A percentile compares a stretch with the other conserved stretches of the same genome.
Conservation (phyloP, 2,888 invertebrate genomes). For the Drosophila engyochracea region DNA sequence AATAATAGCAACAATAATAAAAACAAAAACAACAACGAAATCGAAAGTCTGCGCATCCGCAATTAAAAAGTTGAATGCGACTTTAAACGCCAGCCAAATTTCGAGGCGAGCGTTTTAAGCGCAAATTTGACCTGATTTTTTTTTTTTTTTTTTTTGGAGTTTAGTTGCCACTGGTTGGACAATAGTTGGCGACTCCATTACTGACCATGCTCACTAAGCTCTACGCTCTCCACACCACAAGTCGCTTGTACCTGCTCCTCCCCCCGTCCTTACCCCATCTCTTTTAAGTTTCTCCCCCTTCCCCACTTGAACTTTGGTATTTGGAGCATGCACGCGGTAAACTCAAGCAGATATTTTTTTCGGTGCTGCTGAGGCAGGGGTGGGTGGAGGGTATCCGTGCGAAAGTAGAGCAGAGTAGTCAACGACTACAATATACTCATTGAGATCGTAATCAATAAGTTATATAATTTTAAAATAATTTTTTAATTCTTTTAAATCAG, state of each 20-base stretch:
- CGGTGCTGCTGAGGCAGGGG: not conserved
- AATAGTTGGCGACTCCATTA: constrained; percentile 36
- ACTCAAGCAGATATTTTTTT: constrained; percentile 23
- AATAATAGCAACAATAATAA: constrained; percentile 10
- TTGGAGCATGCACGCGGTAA: constrained; percentile 63
- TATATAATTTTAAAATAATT: not conserved
- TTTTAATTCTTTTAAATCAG: not conserved
- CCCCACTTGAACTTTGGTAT: constrained; percentile 44
- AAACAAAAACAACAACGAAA: constrained; percentile 56
- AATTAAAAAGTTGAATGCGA: constrained; percentile 69
- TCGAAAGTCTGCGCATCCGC: constrained; percentile 80
- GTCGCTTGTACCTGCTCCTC: not conserved
- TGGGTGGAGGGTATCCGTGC: not conserved
- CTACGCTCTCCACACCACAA: constrained; percentile 15
- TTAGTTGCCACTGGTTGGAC: constrained; percentile 11
- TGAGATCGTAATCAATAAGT: too few species aligned
- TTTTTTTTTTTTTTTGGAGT: constrained; percentile 3
- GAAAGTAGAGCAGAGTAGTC: constrained; percentile 5
- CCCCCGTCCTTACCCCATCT: not conserved
- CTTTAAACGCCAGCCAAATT: constrained; percentile 59
- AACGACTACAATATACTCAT: constrained; percentile 25
- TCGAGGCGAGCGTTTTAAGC: constrained; percentile 35
- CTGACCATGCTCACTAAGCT: constrained; percentile 54
- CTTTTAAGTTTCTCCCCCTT: not conserved
- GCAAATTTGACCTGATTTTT: constrained; percentile 46